A percentile compares a stretch with the other conserved stretches of the same genome.
phyloP scores from a whole-genome alignment of 2,113 vertebrate species.

The Brevimyrus niger region DNA sequence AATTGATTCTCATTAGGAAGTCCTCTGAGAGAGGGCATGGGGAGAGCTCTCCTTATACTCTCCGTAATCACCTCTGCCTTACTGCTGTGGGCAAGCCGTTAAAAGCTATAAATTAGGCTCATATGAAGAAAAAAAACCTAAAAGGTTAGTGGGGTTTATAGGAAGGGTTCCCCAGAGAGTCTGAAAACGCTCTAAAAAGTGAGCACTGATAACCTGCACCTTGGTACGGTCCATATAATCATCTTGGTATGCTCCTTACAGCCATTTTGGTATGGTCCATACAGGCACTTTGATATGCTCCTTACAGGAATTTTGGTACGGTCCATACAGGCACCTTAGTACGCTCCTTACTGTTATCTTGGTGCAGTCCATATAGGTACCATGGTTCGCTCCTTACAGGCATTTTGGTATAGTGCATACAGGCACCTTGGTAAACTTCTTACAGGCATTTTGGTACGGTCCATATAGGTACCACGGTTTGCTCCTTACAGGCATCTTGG shows the following conservation, averaged over 20 bases:
- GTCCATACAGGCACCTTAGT: neutral
- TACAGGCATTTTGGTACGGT: neutral
- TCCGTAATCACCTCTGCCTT: neutral
- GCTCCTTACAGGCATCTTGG: too few relatives aligned
- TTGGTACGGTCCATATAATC: neutral
- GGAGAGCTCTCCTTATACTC: neutral
- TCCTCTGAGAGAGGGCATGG: constrained; percentile 13
- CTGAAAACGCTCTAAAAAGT: neutral
- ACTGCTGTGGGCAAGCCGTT: neutral
- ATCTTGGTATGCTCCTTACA: neutral
- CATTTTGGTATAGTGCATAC: neutral
- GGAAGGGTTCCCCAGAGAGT: neutral
- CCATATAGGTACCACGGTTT: neutral
- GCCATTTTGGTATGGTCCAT: neutral
- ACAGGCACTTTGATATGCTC: neutral
- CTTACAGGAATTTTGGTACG: neutral
- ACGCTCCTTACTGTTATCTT: neutral
- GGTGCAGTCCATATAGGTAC: too few relatives aligned
- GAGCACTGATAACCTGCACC: neutral
- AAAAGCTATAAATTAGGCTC: constrained; percentile 3
- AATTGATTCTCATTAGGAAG: constrained; percentile 37
- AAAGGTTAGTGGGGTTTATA: neutral
- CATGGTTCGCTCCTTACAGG: too few relatives aligned
- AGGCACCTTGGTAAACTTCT: neutral
- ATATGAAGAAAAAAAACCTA: neutral